These are phyloP conservation scores for Oreocharis arfaki DNA, from an alignment of 2,113 vertebrate species.

Conservation along the genomic window DNA sequence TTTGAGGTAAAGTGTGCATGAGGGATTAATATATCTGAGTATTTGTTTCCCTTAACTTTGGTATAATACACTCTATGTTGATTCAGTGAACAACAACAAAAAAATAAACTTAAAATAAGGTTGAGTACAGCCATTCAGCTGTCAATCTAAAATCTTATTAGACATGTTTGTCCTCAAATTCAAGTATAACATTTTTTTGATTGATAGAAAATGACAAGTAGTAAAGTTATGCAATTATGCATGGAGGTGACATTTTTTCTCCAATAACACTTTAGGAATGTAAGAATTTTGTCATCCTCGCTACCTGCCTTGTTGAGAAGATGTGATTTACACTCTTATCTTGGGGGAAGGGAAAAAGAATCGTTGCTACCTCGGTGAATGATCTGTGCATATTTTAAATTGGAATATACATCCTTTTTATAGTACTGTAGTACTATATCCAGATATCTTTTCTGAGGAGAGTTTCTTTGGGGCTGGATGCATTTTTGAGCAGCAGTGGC, in stretches of 20 bases:
- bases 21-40: conserved; percentile 25
- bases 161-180: conserved; percentile 3
- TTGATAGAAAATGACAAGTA: conserved; percentile 38
- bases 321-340: conserved; percentile 61
- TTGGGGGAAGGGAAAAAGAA: conserved; percentile 53
- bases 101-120: conserved; percentile 44
- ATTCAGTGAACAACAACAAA: conserved; percentile 41
- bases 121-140: conserved; percentile 5
- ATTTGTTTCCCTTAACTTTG: conserved; percentile 4
- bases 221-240: conserved; percentile 54
- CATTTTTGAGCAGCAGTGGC: not conserved
- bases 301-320: conserved; percentile 60
- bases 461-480: conserved; percentile 17
- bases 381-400: conserved; percentile 61
- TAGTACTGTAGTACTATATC: conserved; percentile 22
- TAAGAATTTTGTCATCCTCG: conserved; percentile 58
- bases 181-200: conserved; percentile 42
- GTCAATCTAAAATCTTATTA: conserved; percentile 43
- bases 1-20: not conserved
- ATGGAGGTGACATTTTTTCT: conserved; percentile 60
- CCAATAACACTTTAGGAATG: conserved; percentile 59
- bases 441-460: not conserved
- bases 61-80: not conserved
- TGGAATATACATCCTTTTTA: conserved; percentile 62
- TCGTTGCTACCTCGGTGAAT: conserved; percentile 16